Percentiles rank a stretch among this genome's conserved stretches.
Evolutionary conservation across 2,797 vertebrate genomes (phyloP).

Genomic region (Tympanoctomys barrerae): DNA sequence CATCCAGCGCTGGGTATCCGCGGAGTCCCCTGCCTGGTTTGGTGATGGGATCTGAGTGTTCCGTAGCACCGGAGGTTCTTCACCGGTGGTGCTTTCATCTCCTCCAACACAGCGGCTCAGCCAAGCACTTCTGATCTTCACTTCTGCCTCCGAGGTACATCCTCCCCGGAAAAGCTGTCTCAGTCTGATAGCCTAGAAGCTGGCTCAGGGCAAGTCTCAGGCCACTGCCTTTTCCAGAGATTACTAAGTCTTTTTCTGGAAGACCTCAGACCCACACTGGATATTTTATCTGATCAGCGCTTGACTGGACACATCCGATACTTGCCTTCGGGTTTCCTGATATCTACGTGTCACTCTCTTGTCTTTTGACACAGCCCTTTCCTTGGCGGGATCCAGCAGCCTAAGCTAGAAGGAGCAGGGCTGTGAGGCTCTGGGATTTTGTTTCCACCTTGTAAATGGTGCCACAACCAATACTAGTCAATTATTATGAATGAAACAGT

Average conservation of each 20-base stretch:
- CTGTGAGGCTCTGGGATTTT: background rate
- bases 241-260: background rate
- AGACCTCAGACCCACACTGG: background rate
- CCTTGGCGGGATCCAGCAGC: background rate
- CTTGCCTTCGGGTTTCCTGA: background rate
- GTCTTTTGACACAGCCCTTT: background rate
- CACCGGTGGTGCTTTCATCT: background rate
- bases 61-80: background rate
- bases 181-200: background rate
- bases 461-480: background rate
- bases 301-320: background rate
- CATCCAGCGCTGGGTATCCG: background rate
- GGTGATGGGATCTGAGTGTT: background rate
- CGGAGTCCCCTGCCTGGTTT: background rate
- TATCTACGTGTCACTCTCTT: background rate
- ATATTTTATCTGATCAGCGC: background rate
- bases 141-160: background rate
- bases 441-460: background rate
- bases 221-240: background rate
- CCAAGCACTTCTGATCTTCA: background rate
- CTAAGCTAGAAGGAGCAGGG: background rate
- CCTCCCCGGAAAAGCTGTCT: background rate
- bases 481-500: background rate
- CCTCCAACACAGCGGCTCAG: background rate
- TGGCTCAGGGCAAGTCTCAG: background rate